Percentiles rank a stretch among this genome's conserved stretches.
These are phyloP conservation scores for Cuculus canorus DNA, from an alignment of 2,797 vertebrate genomes.

Conservation along the genomic window DNA sequence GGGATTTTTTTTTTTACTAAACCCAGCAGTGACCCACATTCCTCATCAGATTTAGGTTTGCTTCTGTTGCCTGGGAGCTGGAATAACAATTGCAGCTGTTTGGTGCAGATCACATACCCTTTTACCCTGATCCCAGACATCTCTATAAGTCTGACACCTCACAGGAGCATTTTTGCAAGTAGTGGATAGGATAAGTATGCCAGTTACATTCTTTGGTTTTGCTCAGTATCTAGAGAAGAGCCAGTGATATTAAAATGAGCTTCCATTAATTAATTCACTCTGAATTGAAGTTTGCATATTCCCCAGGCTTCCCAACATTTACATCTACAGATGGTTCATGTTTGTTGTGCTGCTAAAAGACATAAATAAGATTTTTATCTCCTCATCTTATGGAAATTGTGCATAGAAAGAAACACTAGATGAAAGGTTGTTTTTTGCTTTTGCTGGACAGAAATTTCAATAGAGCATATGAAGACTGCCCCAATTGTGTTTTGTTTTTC, in stretches of 20 bases:
- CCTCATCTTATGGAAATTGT: background rate
- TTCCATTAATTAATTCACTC: background rate
- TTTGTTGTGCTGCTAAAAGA: background rate
- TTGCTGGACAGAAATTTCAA: background rate
- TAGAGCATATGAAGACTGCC: background rate
- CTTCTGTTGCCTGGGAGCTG: background rate
- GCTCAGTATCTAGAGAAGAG: background rate
- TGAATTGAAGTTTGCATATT: background rate
- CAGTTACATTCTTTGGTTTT: background rate
- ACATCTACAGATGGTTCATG: background rate
- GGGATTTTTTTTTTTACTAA: background rate
- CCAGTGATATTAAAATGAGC: background rate
- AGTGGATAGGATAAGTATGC: background rate
- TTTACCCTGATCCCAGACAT: background rate
- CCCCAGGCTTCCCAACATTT: background rate
- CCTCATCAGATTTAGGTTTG: conserved; percentile 10
- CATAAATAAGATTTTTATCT: background rate
- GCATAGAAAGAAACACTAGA: background rate
- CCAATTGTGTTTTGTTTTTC: background rate
- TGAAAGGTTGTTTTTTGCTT: background rate
- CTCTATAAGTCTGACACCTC: background rate
- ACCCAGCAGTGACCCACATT: conserved; percentile 45
- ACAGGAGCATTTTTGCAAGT: background rate
- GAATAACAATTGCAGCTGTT: background rate
- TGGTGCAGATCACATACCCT: background rate